Evolutionary conservation across 2,113 vertebrate species (phyloP), one percentile per base, ranked within the genome.

Genomic region (Cyanoramphus novaezelandiae): DNA sequence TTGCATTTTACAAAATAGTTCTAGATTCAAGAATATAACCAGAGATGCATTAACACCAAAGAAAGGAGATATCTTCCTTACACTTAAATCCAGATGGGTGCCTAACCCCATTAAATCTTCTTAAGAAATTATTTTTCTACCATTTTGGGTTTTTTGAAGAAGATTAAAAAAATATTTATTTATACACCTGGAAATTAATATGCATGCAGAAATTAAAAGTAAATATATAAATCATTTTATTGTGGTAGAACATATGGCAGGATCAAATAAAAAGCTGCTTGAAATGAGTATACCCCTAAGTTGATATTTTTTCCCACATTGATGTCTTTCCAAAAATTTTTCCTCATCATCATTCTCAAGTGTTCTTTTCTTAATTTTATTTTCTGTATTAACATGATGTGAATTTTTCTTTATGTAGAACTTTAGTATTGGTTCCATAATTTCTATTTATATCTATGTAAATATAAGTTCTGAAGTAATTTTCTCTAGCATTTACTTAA

Each of bases 221-320:
- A 63, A 82, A 28, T 1, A 11, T 53, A 28, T 44, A 9, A 74
- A 15, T 44, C 18, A 65, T 18, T 18, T 33, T 47, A 17, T 14
- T 77, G 4, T 64, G 12, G 10, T 86, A 49, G 9, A 82, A 4
- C 7, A 60, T 55, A 64, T 23, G 7, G 20, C 8, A 68, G 31
- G 50, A 80, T 33, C 5, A 75, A 80, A 82, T 28, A 2, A 80
- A 85, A 78, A 80, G 0, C 2, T 76, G 1, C 4, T 33, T 59
- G 4, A 46, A 63, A 6, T 57, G 2, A 63, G 3, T 50, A 37
- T 4, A 69, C 2, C 1, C 10, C 4, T 47, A 31, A 12, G 14
- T 20, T n/a, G 4, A 50, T 27, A 65, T 76, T 80, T 80, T 80
- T 55, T 5, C 8, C 6, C 5, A 47, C 43, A 60, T 4, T 69